Evolutionary conservation across 2,888 invertebrate species (phyloP).

Genomic region (Phania funesta): DNA sequence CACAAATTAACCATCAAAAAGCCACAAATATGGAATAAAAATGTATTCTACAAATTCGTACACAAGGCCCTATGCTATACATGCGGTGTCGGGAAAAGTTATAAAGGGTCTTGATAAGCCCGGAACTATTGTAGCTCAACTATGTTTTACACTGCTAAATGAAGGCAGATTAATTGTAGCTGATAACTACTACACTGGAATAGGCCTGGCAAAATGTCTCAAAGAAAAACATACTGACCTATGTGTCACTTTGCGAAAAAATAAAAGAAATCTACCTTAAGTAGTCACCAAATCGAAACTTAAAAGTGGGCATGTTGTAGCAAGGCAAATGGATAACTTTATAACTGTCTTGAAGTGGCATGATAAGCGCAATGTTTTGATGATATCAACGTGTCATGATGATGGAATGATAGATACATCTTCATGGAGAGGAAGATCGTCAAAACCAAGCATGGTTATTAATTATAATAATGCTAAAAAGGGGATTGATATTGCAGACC

Average conservation of each 20-base stretch:
- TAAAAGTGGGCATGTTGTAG: background rate
- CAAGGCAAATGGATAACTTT: slow-evolving; percentile 1
- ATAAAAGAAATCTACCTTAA: too few relatives aligned
- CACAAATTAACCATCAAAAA: background rate
- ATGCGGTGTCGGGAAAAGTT: too few relatives aligned
- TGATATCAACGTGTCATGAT: slow-evolving; percentile 1
- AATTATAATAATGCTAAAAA: background rate
- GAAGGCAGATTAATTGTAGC: background rate
- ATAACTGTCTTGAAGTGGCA: slow-evolving; percentile 26
- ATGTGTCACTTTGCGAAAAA: background rate
- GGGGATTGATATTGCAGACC: background rate
- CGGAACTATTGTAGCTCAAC: background rate
- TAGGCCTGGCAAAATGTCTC: background rate
- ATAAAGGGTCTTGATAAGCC: background rate
- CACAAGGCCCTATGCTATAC: too few relatives aligned
- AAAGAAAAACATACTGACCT: background rate
- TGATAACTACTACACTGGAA: slow-evolving; percentile 14
- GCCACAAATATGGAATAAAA: too few relatives aligned
- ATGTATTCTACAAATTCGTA: too few relatives aligned
- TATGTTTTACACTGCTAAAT: background rate
- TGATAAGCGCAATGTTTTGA: slow-evolving; percentile 10
- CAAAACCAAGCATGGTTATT: background rate
- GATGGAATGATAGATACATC: background rate
- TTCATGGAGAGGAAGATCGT: background rate
- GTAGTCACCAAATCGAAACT: background rate